These are phyloP conservation scores for Pterois miles DNA, from an alignment of 2,797 vertebrate genomes.

Conservation along the genomic window DNA sequence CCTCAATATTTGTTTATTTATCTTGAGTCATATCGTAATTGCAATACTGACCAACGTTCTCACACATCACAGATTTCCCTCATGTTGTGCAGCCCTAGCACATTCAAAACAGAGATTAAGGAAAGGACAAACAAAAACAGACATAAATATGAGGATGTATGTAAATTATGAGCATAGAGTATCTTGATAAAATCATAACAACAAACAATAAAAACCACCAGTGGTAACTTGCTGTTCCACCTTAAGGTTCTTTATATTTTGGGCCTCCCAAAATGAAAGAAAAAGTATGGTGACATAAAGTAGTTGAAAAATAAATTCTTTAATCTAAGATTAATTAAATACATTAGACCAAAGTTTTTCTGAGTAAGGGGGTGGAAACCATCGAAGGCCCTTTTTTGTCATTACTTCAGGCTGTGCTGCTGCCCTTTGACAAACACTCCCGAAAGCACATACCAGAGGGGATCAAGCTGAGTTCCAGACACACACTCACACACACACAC, in stretches of 20 bases:
- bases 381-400: constrained; percentile 50
- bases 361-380: constrained; percentile 12
- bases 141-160: neutral
- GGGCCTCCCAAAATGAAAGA: neutral
- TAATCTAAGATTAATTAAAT: constrained; percentile 16
- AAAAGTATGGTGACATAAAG: neutral
- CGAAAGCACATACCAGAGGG: constrained; percentile 81
- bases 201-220: too few relatives aligned
- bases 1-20: too few relatives aligned
- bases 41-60: too few relatives aligned
- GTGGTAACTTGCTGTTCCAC: neutral
- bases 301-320: constrained; percentile 1
- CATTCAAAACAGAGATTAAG: neutral
- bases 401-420: constrained; percentile 65
- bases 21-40: too few relatives aligned
- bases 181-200: neutral
- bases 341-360: neutral
- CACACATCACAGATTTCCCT: too few relatives aligned
- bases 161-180: neutral
- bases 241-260: neutral
- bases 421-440: constrained; percentile 81
- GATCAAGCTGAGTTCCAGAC: constrained; percentile 76
- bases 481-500: constrained; percentile 40
- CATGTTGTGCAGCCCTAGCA: too few relatives aligned
- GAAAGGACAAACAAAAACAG: neutral